Evolutionary conservation across 2,113 vertebrate genomes (phyloP).

Genomic region (Lepidothrix coronata): DNA sequence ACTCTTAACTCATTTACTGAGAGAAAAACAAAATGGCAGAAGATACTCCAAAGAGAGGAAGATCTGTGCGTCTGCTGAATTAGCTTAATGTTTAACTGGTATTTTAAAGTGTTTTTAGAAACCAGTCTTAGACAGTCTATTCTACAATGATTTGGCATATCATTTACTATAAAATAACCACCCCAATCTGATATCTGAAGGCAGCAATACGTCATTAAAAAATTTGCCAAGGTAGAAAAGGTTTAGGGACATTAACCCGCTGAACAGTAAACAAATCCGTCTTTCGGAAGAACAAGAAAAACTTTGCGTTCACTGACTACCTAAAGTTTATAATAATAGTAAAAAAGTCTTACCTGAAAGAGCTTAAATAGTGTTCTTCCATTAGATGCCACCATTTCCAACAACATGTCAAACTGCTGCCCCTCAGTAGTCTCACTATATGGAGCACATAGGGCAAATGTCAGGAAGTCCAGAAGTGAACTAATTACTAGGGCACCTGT

Average conservation of each 20-base stretch:
- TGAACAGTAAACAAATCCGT: not conserved
- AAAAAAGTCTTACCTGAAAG: conserved; percentile 84
- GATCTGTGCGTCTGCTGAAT: not conserved
- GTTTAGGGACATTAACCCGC: not conserved
- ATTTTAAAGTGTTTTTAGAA: not conserved
- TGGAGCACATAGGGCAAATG: conserved; percentile 97
- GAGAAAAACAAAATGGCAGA: not conserved
- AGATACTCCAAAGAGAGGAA: not conserved
- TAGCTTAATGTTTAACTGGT: not conserved
- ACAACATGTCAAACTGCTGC: conserved; percentile 98
- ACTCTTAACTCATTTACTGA: not conserved
- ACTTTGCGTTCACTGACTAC: not conserved
- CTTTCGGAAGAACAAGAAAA: not conserved
- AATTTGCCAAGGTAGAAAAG: not conserved
- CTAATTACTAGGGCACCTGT: conserved; percentile 98
- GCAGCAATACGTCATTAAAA: not conserved
- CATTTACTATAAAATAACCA: not conserved
- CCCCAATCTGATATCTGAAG: not conserved
- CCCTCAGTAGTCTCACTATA: conserved; percentile 98
- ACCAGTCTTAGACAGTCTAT: not conserved
- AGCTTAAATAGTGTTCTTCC: conserved; percentile 96
- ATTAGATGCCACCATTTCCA: conserved; percentile 96
- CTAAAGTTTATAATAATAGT: not conserved
- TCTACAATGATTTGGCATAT: not conserved
- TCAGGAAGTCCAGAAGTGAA: conserved; percentile 97